Percentiles rank a stretch among this genome's conserved stretches.
Evolutionary conservation across 1,140 invertebrate species (phyloP).

Genomic region (Tribolium madens): DNA sequence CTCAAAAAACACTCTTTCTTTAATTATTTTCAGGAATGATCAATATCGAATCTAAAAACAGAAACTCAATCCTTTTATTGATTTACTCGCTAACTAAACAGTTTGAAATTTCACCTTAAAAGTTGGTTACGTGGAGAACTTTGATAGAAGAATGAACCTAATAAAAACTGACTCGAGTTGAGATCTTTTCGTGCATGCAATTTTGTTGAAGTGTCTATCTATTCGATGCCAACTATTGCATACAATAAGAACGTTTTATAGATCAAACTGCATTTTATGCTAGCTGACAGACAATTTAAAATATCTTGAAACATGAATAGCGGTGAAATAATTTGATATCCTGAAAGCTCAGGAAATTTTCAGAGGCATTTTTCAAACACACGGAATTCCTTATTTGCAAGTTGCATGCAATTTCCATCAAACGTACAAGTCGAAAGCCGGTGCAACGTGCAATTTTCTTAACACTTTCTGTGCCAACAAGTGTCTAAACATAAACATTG

Average conservation of each 20-base stretch:
- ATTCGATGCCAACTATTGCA: slow-evolving; percentile 17
- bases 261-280: slow-evolving; percentile 13
- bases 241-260: slow-evolving; percentile 27
- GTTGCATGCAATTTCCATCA: not conserved
- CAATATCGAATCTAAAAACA: slow-evolving; percentile 15
- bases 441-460: not conserved
- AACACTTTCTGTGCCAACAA: not conserved
- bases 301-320: slow-evolving; percentile 13
- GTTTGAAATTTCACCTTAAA: slow-evolving; percentile 27
- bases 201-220: slow-evolving; percentile 8
- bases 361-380: not conserved
- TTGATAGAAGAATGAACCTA: not conserved
- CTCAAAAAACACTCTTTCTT: slow-evolving; percentile 6
- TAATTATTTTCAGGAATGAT: slow-evolving; percentile 20
- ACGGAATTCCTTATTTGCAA: not conserved
- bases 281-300: slow-evolving; percentile 24
- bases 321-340: slow-evolving; percentile 21
- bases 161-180: slow-evolving; percentile 14
- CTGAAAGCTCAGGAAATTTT: not conserved
- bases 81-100: slow-evolving; percentile 17
- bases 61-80: slow-evolving; percentile 13
- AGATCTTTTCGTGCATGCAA: slow-evolving; percentile 35
- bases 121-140: slow-evolving; percentile 24
- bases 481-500: too few species aligned
- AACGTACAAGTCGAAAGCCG: not conserved